Conservation (phyloP, 92 coral and sea anemone genomes). For the Metridium senile region DNA sequence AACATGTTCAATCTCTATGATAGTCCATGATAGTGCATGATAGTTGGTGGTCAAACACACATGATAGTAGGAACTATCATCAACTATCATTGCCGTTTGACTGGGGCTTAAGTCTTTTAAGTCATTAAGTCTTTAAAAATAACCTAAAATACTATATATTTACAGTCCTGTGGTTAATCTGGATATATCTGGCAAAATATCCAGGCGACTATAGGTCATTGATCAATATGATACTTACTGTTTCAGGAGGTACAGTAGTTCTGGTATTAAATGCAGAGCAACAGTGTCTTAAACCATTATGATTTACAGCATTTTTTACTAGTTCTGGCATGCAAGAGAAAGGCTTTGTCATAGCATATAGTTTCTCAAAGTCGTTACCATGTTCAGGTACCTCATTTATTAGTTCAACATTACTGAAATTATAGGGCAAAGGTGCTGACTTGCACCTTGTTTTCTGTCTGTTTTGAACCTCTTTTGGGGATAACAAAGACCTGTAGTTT, state of each 20-base stretch:
- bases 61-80: too few species aligned
- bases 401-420: conserved; percentile 72
- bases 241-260: conserved; percentile 56
- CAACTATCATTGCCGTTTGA: too few species aligned
- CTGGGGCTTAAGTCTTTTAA: too few species aligned
- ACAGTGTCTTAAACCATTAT: conserved; percentile 81
- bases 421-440: conserved; percentile 86
- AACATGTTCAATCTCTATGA: too few species aligned
- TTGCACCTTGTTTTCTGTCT: conserved; percentile 72
- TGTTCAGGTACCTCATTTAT: conserved; percentile 63
- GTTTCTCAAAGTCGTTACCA: conserved; percentile 65
- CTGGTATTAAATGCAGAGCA: conserved; percentile 80
- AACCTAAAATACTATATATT: too few species aligned
- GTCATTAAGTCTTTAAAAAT: too few species aligned
- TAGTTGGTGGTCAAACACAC: too few species aligned
- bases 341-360: conserved; percentile 80
- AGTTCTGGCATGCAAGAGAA: conserved; percentile 86
- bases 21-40: too few species aligned
- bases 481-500: conserved; percentile 61
- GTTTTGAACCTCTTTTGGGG: conserved; percentile 65
- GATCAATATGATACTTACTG: conserved; percentile 64
- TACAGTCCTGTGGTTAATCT: too few species aligned
- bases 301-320: conserved; percentile 81
- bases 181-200: neutral
- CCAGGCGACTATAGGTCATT: too few species aligned